Evolutionary conservation across 2,113 vertebrate species (phyloP).

Genomic region (Cathartes aura): DNA sequence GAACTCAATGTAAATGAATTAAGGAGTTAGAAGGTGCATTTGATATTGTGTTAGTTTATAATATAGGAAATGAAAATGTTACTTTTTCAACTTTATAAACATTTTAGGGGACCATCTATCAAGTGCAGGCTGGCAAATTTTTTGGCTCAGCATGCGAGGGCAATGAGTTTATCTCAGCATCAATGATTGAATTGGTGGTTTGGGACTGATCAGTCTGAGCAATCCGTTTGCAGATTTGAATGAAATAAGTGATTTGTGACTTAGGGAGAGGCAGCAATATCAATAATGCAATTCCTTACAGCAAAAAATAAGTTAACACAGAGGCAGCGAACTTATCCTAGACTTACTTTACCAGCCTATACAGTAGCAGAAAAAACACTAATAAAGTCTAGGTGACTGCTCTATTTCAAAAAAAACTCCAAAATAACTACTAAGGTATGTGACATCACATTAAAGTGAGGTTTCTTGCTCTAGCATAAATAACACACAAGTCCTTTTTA

Average conservation of each 20-base stretch:
- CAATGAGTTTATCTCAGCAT: not conserved
- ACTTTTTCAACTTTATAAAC: conserved; percentile 25
- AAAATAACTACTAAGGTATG: not conserved
- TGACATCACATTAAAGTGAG: not conserved
- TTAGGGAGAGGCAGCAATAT: not conserved
- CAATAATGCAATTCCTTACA: conserved; percentile 3
- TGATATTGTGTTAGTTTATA: not conserved
- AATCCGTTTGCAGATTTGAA: not conserved
- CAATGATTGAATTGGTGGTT: conserved; percentile 18
- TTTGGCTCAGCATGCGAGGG: not conserved
- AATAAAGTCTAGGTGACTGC: not conserved
- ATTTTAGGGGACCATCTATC: not conserved
- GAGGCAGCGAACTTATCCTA: not conserved
- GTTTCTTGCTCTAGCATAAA: not conserved
- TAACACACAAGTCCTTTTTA: not conserved
- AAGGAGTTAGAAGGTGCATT: not conserved
- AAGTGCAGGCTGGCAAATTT: not conserved
- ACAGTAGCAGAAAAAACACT: not conserved
- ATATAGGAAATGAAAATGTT: not conserved
- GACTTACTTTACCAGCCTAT: not conserved
- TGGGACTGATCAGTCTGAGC: conserved; percentile 2
- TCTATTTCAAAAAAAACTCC: not conserved
- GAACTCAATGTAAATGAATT: not conserved
- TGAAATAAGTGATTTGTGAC: conserved; percentile 44
- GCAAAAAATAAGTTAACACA: not conserved